Base-by-base conservation (phyloP, 2,113 vertebrate species). In the Eira barbara region DNA sequence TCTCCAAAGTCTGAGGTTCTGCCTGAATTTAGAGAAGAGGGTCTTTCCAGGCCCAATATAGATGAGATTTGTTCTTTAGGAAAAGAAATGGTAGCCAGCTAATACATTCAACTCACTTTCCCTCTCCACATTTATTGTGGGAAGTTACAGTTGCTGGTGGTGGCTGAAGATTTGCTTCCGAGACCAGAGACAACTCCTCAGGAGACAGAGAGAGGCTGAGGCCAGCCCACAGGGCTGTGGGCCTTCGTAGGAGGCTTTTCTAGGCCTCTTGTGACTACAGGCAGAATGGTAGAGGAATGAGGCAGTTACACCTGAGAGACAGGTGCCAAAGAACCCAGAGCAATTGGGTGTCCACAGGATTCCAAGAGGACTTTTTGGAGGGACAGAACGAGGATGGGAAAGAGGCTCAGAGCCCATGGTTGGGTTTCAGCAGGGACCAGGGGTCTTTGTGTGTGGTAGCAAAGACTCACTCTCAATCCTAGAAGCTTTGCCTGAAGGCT, bases 351-450 rank as follows among this genome's bases (percentile, higher is more conserved):
- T 69, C 36, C 29, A 4, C 45, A 14, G n/a, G 29, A 52, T 84
- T 67, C 55, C 39, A 49, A 15, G 8, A 20, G 52, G 21, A 42
- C 52, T 83, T 45, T 17, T 82, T 29, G 4, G 15, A 34, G 31
- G 29, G 25, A 34, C 18, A 31, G 18, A 34, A 23, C 45, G 39
- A 39, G 78, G 45, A n/a, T 4, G 52, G 15, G 42, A 63, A 49
- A n/a, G 3, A 23, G 21, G 34, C 36, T 34, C 10, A 45, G 55
- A 45, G 61, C 15, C 36, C 5, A 1, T 1, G 2, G 23, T 4
- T 2, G 6, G 34, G 69, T 11, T 63, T 78, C 45, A 21, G 52
- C 47, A 78, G 34, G 57, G n/a, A 18, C 0, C n/a, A 96, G 59
- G 57, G 2, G 42, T 25, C 36, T 29, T 76, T 14, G 12, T 49